phyloP scores from a whole-genome alignment of 2,888 invertebrate species.

The Heliconius aoede region DNA sequence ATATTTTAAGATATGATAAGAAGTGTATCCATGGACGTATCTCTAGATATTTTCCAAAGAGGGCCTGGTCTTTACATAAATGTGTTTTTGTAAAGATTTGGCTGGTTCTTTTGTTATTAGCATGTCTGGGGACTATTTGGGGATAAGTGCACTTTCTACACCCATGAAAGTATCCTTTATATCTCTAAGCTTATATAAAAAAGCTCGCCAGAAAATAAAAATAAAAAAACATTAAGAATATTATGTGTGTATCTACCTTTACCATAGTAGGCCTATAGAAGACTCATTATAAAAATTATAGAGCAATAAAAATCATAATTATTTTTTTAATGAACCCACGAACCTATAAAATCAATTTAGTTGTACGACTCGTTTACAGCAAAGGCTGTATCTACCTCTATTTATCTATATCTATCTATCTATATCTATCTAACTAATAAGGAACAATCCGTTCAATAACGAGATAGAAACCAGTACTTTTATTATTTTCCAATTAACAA shows the following conservation, averaged over 20 bases:
- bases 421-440: neutral
- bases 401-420: neutral
- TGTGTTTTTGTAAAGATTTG: too few species aligned
- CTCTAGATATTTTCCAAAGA: too few species aligned
- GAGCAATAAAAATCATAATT: slow-evolving; percentile 12
- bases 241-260: neutral
- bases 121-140: too few species aligned
- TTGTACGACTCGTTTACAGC: neutral
- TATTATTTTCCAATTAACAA: slow-evolving; percentile 26
- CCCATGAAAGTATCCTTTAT: too few species aligned
- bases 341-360: slow-evolving; percentile 11
- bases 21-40: too few species aligned
- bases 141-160: too few species aligned
- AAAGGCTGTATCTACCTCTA: neutral
- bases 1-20: too few species aligned
- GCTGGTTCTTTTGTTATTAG: too few species aligned
- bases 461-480: slow-evolving; percentile 30
- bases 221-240: too few species aligned
- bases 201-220: too few species aligned
- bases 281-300: neutral
- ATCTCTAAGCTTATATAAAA: too few species aligned
- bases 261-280: neutral
- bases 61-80: too few species aligned
- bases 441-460: slow-evolving; percentile 13
- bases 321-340: neutral